Conservation (phyloP, 1,140 invertebrate species). For the Drosophila nasuta region DNA sequence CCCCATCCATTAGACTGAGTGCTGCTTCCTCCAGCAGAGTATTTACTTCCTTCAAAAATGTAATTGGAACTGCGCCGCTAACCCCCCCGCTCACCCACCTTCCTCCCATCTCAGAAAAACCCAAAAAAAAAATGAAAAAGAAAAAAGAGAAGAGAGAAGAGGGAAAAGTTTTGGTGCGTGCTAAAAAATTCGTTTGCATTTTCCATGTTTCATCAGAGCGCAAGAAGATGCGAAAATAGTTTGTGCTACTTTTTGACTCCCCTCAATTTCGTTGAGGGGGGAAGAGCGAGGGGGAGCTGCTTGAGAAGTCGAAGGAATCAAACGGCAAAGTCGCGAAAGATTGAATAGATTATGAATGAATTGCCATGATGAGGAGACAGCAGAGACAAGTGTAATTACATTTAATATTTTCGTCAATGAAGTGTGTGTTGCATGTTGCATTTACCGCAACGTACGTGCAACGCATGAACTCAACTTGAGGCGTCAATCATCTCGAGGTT, state of each 20-base stretch:
- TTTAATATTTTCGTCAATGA: constrained; percentile 2
- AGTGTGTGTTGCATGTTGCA: not conserved
- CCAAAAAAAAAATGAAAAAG: not conserved
- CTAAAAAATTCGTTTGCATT: constrained; percentile 21
- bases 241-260: not conserved
- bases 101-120: not conserved
- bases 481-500: constrained; percentile 12
- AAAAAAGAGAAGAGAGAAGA: not conserved
- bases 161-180: constrained; percentile 13
- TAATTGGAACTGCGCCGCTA: constrained; percentile 42
- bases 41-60: constrained; percentile 55
- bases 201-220: constrained; percentile 16
- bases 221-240: constrained; percentile 14
- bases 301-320: not conserved
- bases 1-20: constrained; percentile 30
- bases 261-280: not conserved
- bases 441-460: not conserved
- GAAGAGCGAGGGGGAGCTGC: not conserved
- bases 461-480: not conserved
- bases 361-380: not conserved
- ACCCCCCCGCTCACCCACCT: not conserved
- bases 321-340: not conserved
- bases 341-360: not conserved
- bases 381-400: constrained; percentile 3
- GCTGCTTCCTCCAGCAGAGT: constrained; percentile 53